These are phyloP conservation scores for Chloroceryle inda DNA, from an alignment of 2,797 vertebrate species.

Conservation along the genomic window DNA sequence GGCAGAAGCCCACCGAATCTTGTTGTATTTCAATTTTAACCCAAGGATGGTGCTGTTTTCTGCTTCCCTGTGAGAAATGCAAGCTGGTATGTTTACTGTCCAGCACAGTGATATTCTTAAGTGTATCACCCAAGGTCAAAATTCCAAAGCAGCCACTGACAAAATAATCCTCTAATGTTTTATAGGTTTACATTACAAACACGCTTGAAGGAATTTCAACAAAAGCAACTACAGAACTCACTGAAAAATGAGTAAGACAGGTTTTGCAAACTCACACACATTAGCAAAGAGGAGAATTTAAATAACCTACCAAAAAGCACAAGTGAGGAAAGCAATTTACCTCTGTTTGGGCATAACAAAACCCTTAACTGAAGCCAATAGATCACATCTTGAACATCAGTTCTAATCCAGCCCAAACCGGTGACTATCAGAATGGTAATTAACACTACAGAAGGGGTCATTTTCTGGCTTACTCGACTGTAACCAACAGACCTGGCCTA, in stretches of 20 bases:
- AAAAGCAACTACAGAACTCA: neutral
- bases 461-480: neutral
- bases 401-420: neutral
- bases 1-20: neutral
- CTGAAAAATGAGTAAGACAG: no score
- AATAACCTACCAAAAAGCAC: neutral
- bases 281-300: neutral
- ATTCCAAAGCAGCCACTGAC: neutral
- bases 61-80: neutral
- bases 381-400: neutral
- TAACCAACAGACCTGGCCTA: neutral
- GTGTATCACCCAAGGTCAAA: constrained; percentile 42
- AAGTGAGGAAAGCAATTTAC: neutral
- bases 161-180: neutral
- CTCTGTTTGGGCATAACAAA: neutral
- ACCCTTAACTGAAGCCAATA: neutral
- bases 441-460: accelerated
- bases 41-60: constrained; percentile 16
- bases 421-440: neutral
- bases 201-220: neutral
- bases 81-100: constrained; percentile 14
- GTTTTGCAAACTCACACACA: no score
- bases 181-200: neutral
- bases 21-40: neutral
- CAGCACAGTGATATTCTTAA: constrained; percentile 28